Percentiles rank a stretch among this genome's conserved stretches.
phyloP scores from a whole-genome alignment of 2,888 invertebrate species.

The Marasmarcha lunaedactyla region DNA sequence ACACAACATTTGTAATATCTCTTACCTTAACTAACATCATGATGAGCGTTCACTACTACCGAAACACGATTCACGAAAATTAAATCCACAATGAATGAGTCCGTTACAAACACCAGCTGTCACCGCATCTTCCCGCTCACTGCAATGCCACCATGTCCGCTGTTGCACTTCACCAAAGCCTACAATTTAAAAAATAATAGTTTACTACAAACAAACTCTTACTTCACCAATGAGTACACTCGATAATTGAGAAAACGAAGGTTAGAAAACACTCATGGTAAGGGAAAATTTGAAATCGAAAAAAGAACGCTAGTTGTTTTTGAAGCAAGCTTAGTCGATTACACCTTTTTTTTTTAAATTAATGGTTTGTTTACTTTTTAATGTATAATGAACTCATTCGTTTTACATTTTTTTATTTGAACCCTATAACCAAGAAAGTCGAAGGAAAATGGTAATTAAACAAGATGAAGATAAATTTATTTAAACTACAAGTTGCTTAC shows the following conservation, averaged over 20 bases:
- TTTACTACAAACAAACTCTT: constrained; percentile 44
- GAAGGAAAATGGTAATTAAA: no score
- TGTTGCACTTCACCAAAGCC: constrained; percentile 46
- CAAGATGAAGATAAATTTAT: no score
- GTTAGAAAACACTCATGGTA: constrained; percentile 21
- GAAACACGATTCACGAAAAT: constrained; percentile 25
- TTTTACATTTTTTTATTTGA: no score
- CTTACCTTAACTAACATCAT: constrained; percentile 43
- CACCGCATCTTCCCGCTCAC: constrained; percentile 31
- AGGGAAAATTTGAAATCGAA: constrained; percentile 24
- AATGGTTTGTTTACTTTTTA: no score
- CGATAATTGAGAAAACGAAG: constrained; percentile 31
- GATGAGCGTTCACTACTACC: constrained; percentile 18
- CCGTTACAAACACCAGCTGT: constrained; percentile 30
- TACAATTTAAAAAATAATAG: constrained; percentile 54
- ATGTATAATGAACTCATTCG: no score
- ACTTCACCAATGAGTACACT: constrained; percentile 40
- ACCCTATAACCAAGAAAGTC: no score
- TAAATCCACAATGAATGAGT: constrained; percentile 22
- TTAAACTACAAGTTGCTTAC: background rate
- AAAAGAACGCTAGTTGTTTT: background rate
- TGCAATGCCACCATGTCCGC: constrained; percentile 43
- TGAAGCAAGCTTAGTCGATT: no score
- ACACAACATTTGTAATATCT: background rate
- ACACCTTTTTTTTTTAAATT: no score